phyloP scores from a whole-genome alignment of 2,888 invertebrate species.

The Eristalis tenax region DNA sequence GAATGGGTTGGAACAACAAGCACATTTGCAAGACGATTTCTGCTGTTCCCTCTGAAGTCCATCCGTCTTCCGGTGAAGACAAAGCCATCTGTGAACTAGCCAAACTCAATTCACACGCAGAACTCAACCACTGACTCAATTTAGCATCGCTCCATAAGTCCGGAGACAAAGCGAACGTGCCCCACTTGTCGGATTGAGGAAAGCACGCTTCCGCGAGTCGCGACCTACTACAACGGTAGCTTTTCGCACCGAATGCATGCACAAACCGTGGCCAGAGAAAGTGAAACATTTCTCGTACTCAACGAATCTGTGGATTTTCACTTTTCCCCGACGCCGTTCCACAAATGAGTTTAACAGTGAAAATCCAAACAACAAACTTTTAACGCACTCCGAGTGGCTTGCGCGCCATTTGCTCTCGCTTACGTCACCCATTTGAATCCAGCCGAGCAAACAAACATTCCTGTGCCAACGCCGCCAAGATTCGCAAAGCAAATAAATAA shows the following conservation, averaged over 20 bases:
- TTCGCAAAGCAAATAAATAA: slow-evolving; percentile 41
- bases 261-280: neutral
- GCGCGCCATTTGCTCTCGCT: slow-evolving; percentile 3
- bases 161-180: neutral
- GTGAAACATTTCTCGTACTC: neutral
- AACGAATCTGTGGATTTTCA: slow-evolving; percentile 8
- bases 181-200: neutral
- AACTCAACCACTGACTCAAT: neutral
- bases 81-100: neutral
- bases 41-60: neutral
- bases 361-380: slow-evolving; percentile 28
- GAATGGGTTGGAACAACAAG: neutral
- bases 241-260: neutral
- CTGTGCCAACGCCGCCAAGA: slow-evolving; percentile 22
- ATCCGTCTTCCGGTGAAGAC: neutral
- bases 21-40: too few relatives aligned
- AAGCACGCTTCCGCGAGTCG: neutral
- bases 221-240: neutral
- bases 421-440: slow-evolving; percentile 21
- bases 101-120: too few relatives aligned
- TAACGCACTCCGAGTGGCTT: slow-evolving; percentile 6
- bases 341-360: slow-evolving; percentile 13
- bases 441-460: slow-evolving; percentile 34
- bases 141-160: neutral
- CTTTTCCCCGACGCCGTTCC: neutral